Evolutionary conservation across 2,797 vertebrate genomes (phyloP).

Genomic region (Cynopterus sphinx): DNA sequence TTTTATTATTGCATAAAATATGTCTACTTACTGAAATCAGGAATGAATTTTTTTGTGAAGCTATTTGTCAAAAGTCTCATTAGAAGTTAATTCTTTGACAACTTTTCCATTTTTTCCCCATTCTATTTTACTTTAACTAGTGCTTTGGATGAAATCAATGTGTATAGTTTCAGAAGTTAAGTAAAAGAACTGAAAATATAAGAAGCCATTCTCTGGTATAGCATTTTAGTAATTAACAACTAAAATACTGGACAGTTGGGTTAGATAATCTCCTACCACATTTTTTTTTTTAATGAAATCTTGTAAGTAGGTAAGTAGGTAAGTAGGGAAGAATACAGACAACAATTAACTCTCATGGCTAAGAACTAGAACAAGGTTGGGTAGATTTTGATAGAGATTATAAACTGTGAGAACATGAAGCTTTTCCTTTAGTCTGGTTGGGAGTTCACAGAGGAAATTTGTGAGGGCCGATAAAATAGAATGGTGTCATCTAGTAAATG

Average conservation of each 20-base stretch:
- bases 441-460: not conserved
- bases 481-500: rapidly evolving
- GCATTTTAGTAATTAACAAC: not conserved
- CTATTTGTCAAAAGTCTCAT: not conserved
- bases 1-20: not conserved
- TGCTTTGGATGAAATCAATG: not conserved
- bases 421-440: not conserved
- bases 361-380: not conserved
- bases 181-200: not conserved
- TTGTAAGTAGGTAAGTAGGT: not conserved
- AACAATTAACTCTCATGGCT: not conserved
- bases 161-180: not conserved
- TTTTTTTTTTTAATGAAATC: not conserved
- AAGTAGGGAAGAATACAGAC: not conserved
- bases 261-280: not conserved
- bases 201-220: not conserved
- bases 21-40: not conserved
- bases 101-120: not conserved
- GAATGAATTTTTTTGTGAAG: not conserved
- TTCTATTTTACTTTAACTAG: not conserved
- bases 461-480: not conserved
- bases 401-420: not conserved
- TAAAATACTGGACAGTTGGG: not conserved
- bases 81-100: not conserved
- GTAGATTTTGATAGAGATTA: not conserved